Base-by-base conservation (phyloP, 1,140 invertebrate genomes). In the Charaxes varanes region DNA sequence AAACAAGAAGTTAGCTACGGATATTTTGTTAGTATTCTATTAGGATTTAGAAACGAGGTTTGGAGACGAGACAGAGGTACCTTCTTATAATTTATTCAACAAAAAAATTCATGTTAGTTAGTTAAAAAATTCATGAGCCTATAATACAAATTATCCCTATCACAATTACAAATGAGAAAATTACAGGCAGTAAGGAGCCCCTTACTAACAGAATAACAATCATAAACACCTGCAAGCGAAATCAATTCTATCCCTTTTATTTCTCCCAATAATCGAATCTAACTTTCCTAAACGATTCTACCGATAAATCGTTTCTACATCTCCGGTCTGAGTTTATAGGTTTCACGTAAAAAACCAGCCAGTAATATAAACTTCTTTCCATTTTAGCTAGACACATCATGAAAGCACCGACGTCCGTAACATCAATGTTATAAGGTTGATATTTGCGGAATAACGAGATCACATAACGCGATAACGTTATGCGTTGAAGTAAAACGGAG, bases 191-290 rank as follows among this genome's bases (percentile, higher is more conserved):
- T n/a, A n/a, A n/a, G n/a, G n/a, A n/a, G n/a, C n/a, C n/a, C n/a
- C n/a, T n/a, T n/a, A n/a, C n/a, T n/a, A n/a, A n/a, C n/a, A n/a
- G n/a, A n/a, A n/a, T n/a, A n/a, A 58, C 56, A 53, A 62, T 69
- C 32, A 58, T 53, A 44, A 23, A 27, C 65, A 69, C 65, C 62
- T 64, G 30, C 43, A 52, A 38, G 27, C 44, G 51, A 40, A 55
- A 41, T 60, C 50, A 41, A 35, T 32, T 46, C 36, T 37, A 47
- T 49, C 53, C 45, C 53, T 43, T 60, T 62, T 54, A 68, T 65
- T 58, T 52, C 54, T 58, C 52, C 62, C 59, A 34, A 63, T 70
- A 62, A 70, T 68, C 62, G 62, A 65, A 62, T 58, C 49, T 51
- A 54, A 66, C 37, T 65, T 62, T 56, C 50, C 42, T 28, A 49